These are phyloP conservation scores for Notolabrus celidotus DNA, from an alignment of 2,797 vertebrate genomes.

Conservation along the genomic window DNA sequence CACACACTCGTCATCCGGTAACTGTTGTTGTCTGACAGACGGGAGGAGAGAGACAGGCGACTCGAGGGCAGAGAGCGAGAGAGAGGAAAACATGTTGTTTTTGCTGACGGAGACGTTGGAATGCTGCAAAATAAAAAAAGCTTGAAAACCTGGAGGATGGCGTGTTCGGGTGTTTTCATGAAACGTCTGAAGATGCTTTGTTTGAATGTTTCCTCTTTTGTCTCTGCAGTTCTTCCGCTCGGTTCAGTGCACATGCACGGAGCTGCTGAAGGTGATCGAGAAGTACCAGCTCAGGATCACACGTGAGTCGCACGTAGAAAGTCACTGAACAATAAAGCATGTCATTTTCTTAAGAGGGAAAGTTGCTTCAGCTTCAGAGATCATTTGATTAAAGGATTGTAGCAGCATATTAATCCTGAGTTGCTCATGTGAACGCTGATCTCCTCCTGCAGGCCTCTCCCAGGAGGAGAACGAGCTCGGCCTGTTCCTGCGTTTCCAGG, in stretches of 20 bases:
- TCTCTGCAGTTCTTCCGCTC: slow-evolving; percentile 86
- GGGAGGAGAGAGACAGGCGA: no score
- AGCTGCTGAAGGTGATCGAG: slow-evolving; percentile 90
- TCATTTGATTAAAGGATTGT: no score
- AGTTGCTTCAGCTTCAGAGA: no score
- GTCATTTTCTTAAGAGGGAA: no score
- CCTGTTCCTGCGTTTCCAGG: slow-evolving; percentile 89
- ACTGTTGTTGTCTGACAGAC: no score
- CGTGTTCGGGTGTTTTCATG: background rate
- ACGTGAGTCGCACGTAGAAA: slow-evolving; percentile 82
- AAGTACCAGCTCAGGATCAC: slow-evolving; percentile 88
- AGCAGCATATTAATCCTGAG: no score
- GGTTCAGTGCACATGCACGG: slow-evolving; percentile 87
- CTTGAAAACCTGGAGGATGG: background rate
- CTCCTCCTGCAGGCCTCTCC: slow-evolving; percentile 80
- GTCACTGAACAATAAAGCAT: no score
- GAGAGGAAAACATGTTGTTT: background rate
- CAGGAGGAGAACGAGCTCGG: slow-evolving; percentile 91
- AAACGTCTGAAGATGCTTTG: background rate
- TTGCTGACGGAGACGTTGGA: background rate
- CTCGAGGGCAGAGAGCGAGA: slow-evolving; percentile 2
- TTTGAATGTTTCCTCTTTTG: background rate
- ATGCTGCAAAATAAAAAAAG: background rate
- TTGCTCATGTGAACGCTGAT: background rate
- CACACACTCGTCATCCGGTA: slow-evolving; percentile 13